These are phyloP conservation scores for Ageneiosus marmoratus DNA, from an alignment of 2,113 vertebrate genomes.

Conservation along the genomic window DNA sequence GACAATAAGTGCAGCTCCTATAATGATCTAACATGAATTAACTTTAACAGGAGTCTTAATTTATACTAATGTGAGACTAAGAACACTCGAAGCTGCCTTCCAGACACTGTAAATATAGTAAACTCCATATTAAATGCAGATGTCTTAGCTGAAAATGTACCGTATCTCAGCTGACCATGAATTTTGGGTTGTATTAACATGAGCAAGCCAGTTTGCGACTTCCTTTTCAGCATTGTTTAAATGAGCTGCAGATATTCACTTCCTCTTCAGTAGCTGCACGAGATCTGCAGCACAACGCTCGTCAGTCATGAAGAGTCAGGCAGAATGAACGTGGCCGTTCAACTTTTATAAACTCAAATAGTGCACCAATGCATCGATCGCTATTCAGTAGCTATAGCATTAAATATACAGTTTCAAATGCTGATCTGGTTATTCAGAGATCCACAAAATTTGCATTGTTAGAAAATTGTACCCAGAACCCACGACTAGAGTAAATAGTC, in stretches of 20 bases:
- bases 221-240: constrained; percentile 30
- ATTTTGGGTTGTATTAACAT: constrained; percentile 7
- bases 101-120: background rate
- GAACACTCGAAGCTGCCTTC: background rate
- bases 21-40: background rate
- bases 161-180: background rate
- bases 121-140: background rate
- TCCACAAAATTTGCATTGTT: too few species aligned
- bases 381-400: background rate
- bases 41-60: background rate
- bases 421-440: background rate
- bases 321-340: background rate
- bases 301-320: background rate
- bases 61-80: background rate
- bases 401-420: background rate
- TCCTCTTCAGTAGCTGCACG: constrained; percentile 26
- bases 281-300: background rate
- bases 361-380: background rate
- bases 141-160: background rate
- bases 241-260: constrained; percentile 42
- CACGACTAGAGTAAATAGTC: background rate
- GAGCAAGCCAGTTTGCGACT: background rate
- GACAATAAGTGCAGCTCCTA: background rate
- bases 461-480: too few species aligned
- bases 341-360: background rate